Evolutionary conservation across 2,888 invertebrate genomes (phyloP), one percentile per base, ranked within the genome.

Genomic region (Tachina grossa): DNA sequence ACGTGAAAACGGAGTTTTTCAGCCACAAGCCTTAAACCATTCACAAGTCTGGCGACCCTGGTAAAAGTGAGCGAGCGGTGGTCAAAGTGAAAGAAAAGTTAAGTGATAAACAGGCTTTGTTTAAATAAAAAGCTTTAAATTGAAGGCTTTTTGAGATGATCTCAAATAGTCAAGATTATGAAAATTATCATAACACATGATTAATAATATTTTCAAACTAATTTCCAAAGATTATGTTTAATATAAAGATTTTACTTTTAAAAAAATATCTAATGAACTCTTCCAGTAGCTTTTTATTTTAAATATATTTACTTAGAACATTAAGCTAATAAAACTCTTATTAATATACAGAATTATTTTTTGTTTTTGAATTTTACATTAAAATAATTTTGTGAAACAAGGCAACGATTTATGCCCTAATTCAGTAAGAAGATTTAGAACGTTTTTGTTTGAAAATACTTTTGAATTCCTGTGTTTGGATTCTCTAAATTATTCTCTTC

Each of bases 21-120:
- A 85, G 47, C 79, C 90, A 45, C 89, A 91, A 43, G 89, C 87
- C 63, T 88, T 84, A 13, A 79, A 84, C 14, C 77, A 55, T 59
- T 22, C 77, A 61, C 71, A 74, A 88, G 92, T 92, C 19, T 92
- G 92, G 92, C 88, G 92, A n/a, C 92, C 92, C 3, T 92, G 92
- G 92, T 92, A 88, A 88, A 22, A 45, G 14, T 16, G n/a, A 31
- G 6, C 8, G 2, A 31, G 6, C 8, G 2, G 11, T 55, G 11
- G 14, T 47, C 3, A 16, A 4, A 47, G 22, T 14, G 49, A 41
- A n/a, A 22, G n/a, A n/a, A 47, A 55, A 49, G 39, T 9, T 5
- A 14, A 61, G 69, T 74, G 75, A 75, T 68, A 81, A 14, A 51
- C 59, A 49, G 69, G 31, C 53, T 22, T 47, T 14, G 66, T 14